Evolutionary conservation across 2,797 vertebrate genomes (phyloP), one percentile per base, ranked within the genome.

Genomic region (Hemibagrus guttatus): DNA sequence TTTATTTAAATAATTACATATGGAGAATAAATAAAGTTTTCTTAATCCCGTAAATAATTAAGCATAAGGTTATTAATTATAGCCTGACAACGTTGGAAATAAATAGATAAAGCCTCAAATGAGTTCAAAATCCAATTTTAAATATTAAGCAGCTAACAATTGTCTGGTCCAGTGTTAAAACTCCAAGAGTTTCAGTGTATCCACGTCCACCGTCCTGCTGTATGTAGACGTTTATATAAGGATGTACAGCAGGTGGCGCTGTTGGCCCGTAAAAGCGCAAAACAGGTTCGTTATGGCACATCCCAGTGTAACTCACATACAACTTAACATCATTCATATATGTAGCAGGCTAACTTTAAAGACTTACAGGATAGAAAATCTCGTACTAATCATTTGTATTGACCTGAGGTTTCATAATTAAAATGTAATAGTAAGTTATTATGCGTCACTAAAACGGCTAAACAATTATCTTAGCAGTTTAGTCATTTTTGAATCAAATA

Each of bases 191-290:
- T 26, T 26, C 1, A 39, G 14, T 8, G 11, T 61, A 23, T 46
- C 35, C 58, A 28, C 35, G 28, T 78, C n/a, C 49, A 21, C 17
- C 26, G n/a, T 31, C 28, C 19, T 14, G 35, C 3, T 42, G 59
- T 64, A 39, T 19, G 0, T 21, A 6, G 63, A 11, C 12, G n/a
- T 66, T 3, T 8, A 52, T 31, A 68, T 19, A 7, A 59, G 14
- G 0, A 83, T 35, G 13, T 81, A 92, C 95, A 92, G 93, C 84
- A 92, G 94, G 93, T 92, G 95, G 94, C 94, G 94, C 94, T 95
- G 91, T 89, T 92, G 90, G 91, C 91, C 90, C 92, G 90, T 87
- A 54, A 69, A 95, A 92, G 86, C 69, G 64, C 66, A 72, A 14
- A 46, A 16, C 61, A 39, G 17, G 3, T n/a, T 12, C 39, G 14